These are phyloP conservation scores for Tetramorium alpestre DNA, from an alignment of 1,140 invertebrate species.

Conservation along the genomic window DNA sequence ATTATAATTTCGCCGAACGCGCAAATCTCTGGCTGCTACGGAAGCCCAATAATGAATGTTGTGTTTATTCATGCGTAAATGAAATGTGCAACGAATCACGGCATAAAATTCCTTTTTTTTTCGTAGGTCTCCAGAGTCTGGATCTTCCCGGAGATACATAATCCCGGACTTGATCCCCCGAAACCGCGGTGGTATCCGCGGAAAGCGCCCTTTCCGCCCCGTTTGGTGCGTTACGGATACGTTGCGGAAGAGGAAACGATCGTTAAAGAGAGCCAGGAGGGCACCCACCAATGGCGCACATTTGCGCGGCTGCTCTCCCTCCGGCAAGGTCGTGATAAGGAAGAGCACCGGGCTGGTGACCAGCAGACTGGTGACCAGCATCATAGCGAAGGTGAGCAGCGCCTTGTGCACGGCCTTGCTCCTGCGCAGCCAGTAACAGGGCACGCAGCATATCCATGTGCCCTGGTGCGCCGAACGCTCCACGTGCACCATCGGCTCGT, in stretches of 20 bases:
- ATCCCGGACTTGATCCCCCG: neutral
- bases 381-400: conserved; percentile 87
- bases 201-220: neutral
- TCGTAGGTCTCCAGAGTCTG: neutral
- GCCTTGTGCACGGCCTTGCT: conserved; percentile 88
- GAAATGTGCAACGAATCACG: neutral
- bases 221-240: neutral
- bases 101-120: neutral
- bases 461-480: conserved; percentile 80
- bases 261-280: neutral
- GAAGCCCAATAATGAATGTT: neutral
- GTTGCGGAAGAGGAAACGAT: neutral
- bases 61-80: neutral
- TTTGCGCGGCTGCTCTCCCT: conserved; percentile 85
- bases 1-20: neutral
- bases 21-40: neutral
- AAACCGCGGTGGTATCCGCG: neutral
- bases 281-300: conserved; percentile 84
- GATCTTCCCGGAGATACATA: neutral
- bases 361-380: conserved; percentile 87
- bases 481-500: conserved; percentile 80
- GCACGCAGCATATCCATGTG: conserved; percentile 87
- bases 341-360: conserved; percentile 88
- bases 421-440: conserved; percentile 87
- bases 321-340: conserved; percentile 87